These are phyloP conservation scores for Chrysogorgia sp. DNA, from an alignment of 92 coral and sea anemone species.

Conservation along the genomic window DNA sequence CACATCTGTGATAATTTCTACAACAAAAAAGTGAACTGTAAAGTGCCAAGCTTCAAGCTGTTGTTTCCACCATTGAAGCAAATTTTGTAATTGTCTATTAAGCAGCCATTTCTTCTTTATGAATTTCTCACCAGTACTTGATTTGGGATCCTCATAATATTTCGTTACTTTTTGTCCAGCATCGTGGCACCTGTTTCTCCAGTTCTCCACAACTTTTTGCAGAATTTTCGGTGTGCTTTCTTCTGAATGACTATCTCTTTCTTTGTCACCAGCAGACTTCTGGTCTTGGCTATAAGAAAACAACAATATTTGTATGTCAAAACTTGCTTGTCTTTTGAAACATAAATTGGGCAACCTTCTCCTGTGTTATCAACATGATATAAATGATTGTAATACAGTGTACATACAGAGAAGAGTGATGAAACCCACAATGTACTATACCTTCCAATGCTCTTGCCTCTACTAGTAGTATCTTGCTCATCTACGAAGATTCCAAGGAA, in stretches of 20 bases:
- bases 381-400: no score
- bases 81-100: not conserved
- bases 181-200: conserved; percentile 32
- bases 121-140: conserved; percentile 18
- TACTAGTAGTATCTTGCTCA: conserved; percentile 4
- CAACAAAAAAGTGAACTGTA: not conserved
- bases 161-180: conserved; percentile 7
- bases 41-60: not conserved
- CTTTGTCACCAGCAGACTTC: conserved; percentile 8
- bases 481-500: conserved; percentile 47
- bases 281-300: not conserved
- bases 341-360: no score
- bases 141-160: conserved; percentile 17
- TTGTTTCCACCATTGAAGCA: not conserved
- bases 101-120: not conserved
- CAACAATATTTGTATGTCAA: not conserved
- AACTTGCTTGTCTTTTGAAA: no score
- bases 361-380: no score
- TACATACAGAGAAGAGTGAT: not conserved
- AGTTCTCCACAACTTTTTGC: conserved; percentile 24
- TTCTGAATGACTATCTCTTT: conserved; percentile 17
- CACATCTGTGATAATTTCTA: conserved; percentile 75
- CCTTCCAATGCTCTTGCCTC: not conserved
- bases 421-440: not conserved
- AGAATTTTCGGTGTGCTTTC: conserved; percentile 31